phyloP scores from a whole-genome alignment of 2,888 invertebrate genomes.

The Seira ritae region DNA sequence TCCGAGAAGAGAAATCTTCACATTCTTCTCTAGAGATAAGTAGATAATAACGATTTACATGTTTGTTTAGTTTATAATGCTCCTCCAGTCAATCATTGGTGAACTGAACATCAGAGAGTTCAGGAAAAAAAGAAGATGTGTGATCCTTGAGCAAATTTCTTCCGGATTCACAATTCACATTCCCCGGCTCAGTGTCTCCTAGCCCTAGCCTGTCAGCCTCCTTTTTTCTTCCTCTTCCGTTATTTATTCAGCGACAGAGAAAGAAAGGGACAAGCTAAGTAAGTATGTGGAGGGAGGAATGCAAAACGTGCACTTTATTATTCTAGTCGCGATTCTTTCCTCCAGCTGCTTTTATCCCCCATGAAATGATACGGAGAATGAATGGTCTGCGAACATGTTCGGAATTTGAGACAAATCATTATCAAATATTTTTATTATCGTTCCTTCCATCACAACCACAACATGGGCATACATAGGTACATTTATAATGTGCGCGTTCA shows the following conservation, averaged over 20 bases:
- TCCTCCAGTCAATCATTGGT: no score
- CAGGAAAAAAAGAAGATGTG: no score
- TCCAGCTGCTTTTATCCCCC: conserved; percentile 35
- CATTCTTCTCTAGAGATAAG: no score
- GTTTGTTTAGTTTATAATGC: no score
- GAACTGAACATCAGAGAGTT: no score
- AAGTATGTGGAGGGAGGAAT: conserved; percentile 27
- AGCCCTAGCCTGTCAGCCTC: no score
- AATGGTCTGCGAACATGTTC: conserved; percentile 10
- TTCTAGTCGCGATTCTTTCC: conserved; percentile 27
- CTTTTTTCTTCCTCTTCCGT: not conserved
- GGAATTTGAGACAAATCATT: conserved; percentile 35
- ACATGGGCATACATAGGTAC: conserved; percentile 13
- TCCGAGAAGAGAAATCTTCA: no score
- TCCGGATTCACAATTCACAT: no score
- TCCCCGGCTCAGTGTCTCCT: no score
- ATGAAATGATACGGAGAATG: conserved; percentile 21
- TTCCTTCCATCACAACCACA: conserved; percentile 8
- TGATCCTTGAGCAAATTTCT: no score
- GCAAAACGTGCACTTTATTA: conserved; percentile 36
- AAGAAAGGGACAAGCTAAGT: conserved; percentile 13
- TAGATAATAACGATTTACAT: no score
- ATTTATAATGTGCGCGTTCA: no score
- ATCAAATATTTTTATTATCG: conserved; percentile 26
- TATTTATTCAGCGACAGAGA: conserved; percentile 18